Conservation (phyloP, 1,140 invertebrate species). For the Zaprionus lachaisei region DNA sequence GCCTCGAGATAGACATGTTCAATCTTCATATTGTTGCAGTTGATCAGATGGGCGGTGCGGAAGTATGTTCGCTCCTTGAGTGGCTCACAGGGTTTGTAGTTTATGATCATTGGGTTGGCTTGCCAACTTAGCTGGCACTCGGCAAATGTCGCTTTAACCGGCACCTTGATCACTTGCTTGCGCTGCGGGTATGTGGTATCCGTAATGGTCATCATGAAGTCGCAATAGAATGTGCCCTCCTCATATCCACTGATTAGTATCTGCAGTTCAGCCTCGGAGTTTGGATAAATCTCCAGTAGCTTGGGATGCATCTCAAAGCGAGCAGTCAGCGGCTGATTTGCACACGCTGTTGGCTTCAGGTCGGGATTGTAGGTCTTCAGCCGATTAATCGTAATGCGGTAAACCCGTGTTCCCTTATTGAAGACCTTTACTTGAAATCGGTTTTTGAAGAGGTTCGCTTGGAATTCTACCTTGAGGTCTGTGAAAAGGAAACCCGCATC, state of each 20-base stretch:
- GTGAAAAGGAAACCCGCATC: constrained; percentile 62
- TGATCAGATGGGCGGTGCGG: constrained; percentile 39
- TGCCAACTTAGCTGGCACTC: constrained; percentile 58
- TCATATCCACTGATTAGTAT: constrained; percentile 59
- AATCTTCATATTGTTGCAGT: constrained; percentile 23
- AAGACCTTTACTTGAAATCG: constrained; percentile 43
- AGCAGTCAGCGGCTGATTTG: constrained; percentile 38
- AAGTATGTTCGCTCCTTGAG: constrained; percentile 51
- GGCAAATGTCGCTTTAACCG: constrained; percentile 44
- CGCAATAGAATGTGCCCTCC: constrained; percentile 36
- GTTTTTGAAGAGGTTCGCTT: constrained; percentile 39
- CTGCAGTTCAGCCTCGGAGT: constrained; percentile 21
- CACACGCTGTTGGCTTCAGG: constrained; percentile 26
- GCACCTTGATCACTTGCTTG: constrained; percentile 53
- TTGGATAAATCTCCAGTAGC: constrained; percentile 36
- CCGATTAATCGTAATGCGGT: constrained; percentile 59
- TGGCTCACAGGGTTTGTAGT: constrained; percentile 58
- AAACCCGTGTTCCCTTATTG: constrained; percentile 56
- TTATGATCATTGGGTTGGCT: constrained; percentile 48
- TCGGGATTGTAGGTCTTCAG: constrained; percentile 36
- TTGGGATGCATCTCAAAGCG: constrained; percentile 68
- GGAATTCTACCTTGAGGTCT: constrained; percentile 55
- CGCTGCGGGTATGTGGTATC: constrained; percentile 61
- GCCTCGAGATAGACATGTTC: constrained; percentile 45
- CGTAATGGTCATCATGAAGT: constrained; percentile 63